These are phyloP conservation scores for Poeciliopsis infans DNA, from an alignment of 2,797 vertebrate species.

Conservation along the genomic window DNA sequence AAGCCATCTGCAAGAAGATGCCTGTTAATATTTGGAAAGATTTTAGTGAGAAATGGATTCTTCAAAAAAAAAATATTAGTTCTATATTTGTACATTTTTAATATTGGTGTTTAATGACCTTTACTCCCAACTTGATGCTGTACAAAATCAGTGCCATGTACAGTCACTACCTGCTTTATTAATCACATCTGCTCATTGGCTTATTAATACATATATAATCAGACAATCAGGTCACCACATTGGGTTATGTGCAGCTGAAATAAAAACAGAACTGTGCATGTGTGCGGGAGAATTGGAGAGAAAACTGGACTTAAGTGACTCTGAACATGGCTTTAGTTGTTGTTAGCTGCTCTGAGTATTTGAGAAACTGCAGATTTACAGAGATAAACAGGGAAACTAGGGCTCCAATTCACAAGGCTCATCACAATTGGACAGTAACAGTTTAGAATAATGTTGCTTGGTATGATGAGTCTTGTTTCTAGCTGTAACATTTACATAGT, in stretches of 20 bases:
- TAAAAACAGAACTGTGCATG: background rate
- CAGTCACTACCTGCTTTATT: background rate
- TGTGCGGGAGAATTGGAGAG: background rate
- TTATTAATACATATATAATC: background rate
- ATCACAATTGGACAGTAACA: background rate
- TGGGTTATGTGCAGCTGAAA: background rate
- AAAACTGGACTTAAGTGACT: background rate
- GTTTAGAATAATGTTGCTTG: background rate
- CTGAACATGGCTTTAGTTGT: background rate
- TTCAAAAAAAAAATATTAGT: background rate
- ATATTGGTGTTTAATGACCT: background rate
- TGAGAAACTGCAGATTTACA: background rate
- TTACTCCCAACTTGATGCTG: background rate
- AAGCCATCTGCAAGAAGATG: background rate
- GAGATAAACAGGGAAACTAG: background rate
- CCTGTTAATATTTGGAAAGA: background rate
- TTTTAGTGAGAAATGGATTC: background rate
- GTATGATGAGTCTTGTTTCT: background rate
- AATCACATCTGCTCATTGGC: background rate
- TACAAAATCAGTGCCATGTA: background rate
- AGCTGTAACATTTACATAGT: background rate
- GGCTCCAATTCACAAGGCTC: background rate
- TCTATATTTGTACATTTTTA: background rate
- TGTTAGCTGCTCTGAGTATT: background rate
- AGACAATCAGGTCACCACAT: background rate